Conservation (phyloP, 1,140 invertebrate genomes). For the Drosophila kohkoa region DNA sequence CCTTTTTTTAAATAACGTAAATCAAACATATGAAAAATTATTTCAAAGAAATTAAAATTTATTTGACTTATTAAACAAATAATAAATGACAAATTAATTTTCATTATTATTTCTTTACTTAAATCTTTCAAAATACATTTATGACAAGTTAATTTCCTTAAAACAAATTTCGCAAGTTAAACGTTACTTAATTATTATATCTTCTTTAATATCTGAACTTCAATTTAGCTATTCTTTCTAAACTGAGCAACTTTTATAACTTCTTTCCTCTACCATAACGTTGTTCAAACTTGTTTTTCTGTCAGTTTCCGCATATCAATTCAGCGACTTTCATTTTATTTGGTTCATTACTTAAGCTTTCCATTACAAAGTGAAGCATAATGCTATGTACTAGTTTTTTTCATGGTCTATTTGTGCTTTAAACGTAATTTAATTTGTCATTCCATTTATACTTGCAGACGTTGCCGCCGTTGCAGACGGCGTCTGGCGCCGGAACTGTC, state of each 20-base stretch:
- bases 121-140: too few relatives aligned
- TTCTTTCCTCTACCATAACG: neutral
- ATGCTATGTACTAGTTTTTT: slow-evolving; percentile 25
- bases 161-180: too few relatives aligned
- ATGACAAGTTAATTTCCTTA: too few relatives aligned
- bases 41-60: too few relatives aligned
- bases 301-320: slow-evolving; percentile 48
- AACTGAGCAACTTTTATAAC: neutral
- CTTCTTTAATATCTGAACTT: neutral
- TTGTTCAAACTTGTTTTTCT: slow-evolving; percentile 10
- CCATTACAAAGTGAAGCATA: slow-evolving; percentile 30
- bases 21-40: too few relatives aligned
- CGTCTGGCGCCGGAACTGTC: slow-evolving; percentile 81
- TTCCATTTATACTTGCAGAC: slow-evolving; percentile 74
- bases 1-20: too few relatives aligned
- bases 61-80: too few relatives aligned
- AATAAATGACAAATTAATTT: too few relatives aligned
- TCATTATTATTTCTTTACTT: too few relatives aligned
- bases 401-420: slow-evolving; percentile 58
- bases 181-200: too few relatives aligned
- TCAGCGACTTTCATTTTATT: slow-evolving; percentile 42
- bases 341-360: slow-evolving; percentile 35
- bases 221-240: neutral
- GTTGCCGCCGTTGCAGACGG: slow-evolving; percentile 71
- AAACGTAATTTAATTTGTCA: slow-evolving; percentile 83